Base-by-base conservation (phyloP, 1,140 invertebrate genomes). In the Trichonephila inaurata region DNA sequence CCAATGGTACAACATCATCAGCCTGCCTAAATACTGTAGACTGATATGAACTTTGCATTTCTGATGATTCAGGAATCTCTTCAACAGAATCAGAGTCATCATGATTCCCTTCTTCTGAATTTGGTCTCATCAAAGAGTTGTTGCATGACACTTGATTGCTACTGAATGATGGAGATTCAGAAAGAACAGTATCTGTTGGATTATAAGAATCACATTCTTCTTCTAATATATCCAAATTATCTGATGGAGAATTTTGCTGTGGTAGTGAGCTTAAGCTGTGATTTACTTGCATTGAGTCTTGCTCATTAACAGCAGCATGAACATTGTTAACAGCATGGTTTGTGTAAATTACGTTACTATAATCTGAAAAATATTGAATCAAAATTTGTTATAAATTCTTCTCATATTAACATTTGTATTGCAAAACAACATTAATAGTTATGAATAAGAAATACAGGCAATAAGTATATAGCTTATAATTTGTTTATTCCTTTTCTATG, bases 201-300 rank as follows among this genome's bases (percentile, higher is more conserved):
- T 82, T 92, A 40, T 92, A 92, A 3, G 91, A 92, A 40, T 92
- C 91, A 60, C 91, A 92, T 61, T 92, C 91, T 87, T 92, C 91
- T 77, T 92, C 91, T 18, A 92, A 24, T 24, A 92, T 87, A 61
- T 92, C 91, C n/a, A 92, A 61, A 12, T 44, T 62, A 60, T 92
- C 91, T 58, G 81, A 33, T n/a, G 91, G 82, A n/a, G 61, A 28
- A 83, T 64, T 91, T 18, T 61, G 44, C 19, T n/a, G n/a, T 12
- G 62, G 6, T 33, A 66, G 40, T 28, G 91, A 87, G 44, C 28
- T 62, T 24, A 16, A 1, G 16, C 24, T 86, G 24, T 87, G 91
- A 77, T 92, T 92, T 24, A 92, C 44, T 77, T 87, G 91, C 5
- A 87, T 7, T 16, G 61, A 66, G 14, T 92, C 91, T 33, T 66